Percentiles rank a stretch among this genome's conserved stretches.
phyloP scores from a whole-genome alignment of 2,113 vertebrate species.

The Calypte anna region DNA sequence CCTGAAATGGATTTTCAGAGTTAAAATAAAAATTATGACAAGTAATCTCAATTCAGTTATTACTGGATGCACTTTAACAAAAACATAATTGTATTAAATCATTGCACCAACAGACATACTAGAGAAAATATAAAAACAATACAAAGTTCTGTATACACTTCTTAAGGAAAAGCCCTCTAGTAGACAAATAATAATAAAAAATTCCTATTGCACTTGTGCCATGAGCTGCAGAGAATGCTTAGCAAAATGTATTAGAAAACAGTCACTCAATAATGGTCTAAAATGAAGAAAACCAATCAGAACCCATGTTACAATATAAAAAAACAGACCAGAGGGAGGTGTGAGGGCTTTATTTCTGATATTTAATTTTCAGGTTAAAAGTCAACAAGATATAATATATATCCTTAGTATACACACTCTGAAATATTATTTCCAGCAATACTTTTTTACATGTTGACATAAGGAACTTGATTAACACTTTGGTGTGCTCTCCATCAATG shows the following conservation, averaged over 20 bases:
- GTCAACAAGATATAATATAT: background rate
- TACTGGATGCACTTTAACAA: background rate
- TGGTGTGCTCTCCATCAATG: background rate
- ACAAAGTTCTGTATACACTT: background rate
- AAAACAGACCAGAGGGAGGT: background rate
- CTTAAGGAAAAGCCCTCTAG: background rate
- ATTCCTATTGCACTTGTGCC: background rate
- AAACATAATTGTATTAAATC: background rate
- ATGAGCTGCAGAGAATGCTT: background rate
- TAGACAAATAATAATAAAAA: background rate
- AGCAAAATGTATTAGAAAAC: background rate
- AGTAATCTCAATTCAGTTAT: background rate
- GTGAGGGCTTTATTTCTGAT: background rate
- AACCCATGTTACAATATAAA: background rate
- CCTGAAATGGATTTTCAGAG: background rate
- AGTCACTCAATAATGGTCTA: background rate
- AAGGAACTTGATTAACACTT: background rate
- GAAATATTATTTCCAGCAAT: background rate
- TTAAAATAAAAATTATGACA: background rate
- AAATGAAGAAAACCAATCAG: background rate
- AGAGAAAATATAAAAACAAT: background rate
- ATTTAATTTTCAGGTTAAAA: background rate
- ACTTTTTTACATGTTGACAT: background rate
- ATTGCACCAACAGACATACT: background rate
- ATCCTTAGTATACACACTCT: background rate